Percentiles rank a stretch among this genome's conserved stretches.
These are phyloP conservation scores for Melitaea athalia DNA, from an alignment of 2,888 invertebrate genomes.

Conservation along the genomic window DNA sequence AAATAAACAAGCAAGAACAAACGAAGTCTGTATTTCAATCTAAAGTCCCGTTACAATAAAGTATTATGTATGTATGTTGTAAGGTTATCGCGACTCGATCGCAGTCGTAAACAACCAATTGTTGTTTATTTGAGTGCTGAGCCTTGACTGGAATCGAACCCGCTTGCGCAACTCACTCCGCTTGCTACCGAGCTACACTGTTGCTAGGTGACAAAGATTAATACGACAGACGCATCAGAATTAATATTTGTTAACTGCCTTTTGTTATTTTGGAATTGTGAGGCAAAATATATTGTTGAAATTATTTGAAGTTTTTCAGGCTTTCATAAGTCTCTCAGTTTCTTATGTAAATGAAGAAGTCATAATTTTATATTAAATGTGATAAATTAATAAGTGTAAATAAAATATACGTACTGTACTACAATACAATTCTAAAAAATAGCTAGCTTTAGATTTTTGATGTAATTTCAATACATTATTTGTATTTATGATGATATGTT, in stretches of 20 bases:
- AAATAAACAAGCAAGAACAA: background rate
- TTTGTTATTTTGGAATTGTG: background rate
- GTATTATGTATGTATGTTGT: conserved; percentile 7
- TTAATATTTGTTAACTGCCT: background rate
- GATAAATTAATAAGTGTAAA: too few relatives aligned
- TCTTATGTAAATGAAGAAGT: too few relatives aligned
- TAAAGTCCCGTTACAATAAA: conserved; percentile 7
- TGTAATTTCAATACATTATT: too few relatives aligned
- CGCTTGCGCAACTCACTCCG: conserved; percentile 60
- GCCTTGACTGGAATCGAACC: conserved; percentile 56
- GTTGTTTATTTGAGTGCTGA: conserved; percentile 39
- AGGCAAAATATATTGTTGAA: background rate
- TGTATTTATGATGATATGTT: too few relatives aligned
- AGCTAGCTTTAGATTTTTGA: too few relatives aligned
- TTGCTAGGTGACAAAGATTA: conserved; percentile 64
- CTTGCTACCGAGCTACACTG: conserved; percentile 58
- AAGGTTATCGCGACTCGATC: conserved; percentile 30
- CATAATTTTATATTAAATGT: too few relatives aligned
- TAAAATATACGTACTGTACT: too few relatives aligned
- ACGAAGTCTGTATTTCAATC: background rate
- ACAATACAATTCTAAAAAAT: too few relatives aligned
- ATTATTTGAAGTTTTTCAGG: background rate
- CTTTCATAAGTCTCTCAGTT: too few relatives aligned
- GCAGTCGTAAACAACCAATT: conserved; percentile 30
- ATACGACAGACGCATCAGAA: conserved; percentile 37